Percentiles rank a stretch among this genome's conserved stretches.
Evolutionary conservation across 1,140 invertebrate species (phyloP).

Genomic region (Drosophila quadrilineata): DNA sequence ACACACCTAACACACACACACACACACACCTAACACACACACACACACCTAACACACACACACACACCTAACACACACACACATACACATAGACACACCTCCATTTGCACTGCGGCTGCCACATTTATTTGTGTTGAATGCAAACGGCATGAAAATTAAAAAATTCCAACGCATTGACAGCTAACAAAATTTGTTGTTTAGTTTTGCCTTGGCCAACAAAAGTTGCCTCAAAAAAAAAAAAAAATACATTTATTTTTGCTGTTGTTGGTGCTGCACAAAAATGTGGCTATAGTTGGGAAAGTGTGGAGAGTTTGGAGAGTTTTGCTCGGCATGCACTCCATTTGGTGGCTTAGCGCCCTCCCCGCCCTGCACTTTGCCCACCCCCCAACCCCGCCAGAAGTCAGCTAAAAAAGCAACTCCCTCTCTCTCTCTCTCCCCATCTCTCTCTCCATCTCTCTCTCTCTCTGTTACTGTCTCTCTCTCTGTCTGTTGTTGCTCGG

Average conservation of each 20-base stretch:
- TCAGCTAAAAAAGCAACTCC: slow-evolving; percentile 2
- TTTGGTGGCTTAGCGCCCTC: slow-evolving; percentile 12
- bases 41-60: neutral
- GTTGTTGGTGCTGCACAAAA: neutral
- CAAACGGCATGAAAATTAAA: slow-evolving; percentile 38
- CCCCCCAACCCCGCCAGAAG: too few relatives aligned
- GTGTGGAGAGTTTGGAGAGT: neutral
- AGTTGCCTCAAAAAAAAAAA: slow-evolving; percentile 26
- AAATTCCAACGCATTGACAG: slow-evolving; percentile 59
- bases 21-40: too few relatives aligned
- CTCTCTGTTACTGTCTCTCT: neutral
- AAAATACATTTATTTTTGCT: too few relatives aligned
- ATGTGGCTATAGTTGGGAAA: neutral
- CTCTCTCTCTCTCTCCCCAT: neutral
- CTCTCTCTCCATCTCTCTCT: neutral
- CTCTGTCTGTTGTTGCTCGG: slow-evolving; percentile 7
- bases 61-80: neutral
- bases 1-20: neutral
- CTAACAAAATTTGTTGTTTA: slow-evolving; percentile 24
- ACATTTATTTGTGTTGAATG: slow-evolving; percentile 39
- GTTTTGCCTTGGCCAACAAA: slow-evolving; percentile 20
- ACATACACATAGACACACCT: too few relatives aligned
- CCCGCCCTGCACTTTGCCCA: slow-evolving; percentile 34
- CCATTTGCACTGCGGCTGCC: too few relatives aligned
- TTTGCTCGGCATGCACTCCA: neutral